These are phyloP conservation scores for Charaxes varanes DNA, from an alignment of 1,140 invertebrate genomes.

Conservation along the genomic window DNA sequence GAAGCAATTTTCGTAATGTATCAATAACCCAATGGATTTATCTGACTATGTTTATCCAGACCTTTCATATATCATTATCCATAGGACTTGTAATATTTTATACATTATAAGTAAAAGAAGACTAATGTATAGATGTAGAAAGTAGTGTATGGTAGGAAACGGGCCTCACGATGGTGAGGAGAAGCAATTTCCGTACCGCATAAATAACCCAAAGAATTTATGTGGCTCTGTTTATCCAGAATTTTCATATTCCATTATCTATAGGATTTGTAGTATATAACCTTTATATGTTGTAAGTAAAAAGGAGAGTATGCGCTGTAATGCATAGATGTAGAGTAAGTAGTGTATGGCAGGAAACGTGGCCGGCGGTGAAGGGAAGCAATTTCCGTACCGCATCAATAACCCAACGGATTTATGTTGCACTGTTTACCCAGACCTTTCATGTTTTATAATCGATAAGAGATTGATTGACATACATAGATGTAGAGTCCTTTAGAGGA, in stretches of 20 bases:
- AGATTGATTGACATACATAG: too few species aligned
- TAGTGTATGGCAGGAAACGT: constrained; percentile 18
- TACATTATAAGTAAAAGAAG: too few species aligned
- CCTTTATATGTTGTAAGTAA: too few species aligned
- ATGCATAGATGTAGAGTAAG: constrained; percentile 7
- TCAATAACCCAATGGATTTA: constrained; percentile 25
- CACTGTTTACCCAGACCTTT: constrained; percentile 15
- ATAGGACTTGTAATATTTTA: too few species aligned
- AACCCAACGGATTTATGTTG: constrained; percentile 21
- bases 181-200: constrained; percentile 23
- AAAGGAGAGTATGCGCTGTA: too few species aligned
- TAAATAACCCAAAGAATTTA: constrained; percentile 25
- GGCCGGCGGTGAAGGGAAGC: constrained; percentile 17
- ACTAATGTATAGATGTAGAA: too few species aligned
- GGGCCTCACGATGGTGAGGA: constrained; percentile 13
- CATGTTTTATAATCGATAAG: too few species aligned
- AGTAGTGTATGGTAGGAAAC: constrained; percentile 19
- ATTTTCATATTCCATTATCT: constrained; percentile 16
- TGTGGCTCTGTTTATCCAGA: constrained; percentile 15
- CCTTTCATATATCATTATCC: constrained; percentile 17
- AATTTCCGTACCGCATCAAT: constrained; percentile 26
- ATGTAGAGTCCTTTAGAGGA: too few species aligned
- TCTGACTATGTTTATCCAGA: constrained; percentile 14
- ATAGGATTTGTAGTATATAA: too few species aligned
- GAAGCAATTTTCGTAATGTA: constrained; percentile 22